Percentiles rank a stretch among this genome's conserved stretches.
phyloP scores from a whole-genome alignment of 2,797 vertebrate species.

The Momotus momota region DNA sequence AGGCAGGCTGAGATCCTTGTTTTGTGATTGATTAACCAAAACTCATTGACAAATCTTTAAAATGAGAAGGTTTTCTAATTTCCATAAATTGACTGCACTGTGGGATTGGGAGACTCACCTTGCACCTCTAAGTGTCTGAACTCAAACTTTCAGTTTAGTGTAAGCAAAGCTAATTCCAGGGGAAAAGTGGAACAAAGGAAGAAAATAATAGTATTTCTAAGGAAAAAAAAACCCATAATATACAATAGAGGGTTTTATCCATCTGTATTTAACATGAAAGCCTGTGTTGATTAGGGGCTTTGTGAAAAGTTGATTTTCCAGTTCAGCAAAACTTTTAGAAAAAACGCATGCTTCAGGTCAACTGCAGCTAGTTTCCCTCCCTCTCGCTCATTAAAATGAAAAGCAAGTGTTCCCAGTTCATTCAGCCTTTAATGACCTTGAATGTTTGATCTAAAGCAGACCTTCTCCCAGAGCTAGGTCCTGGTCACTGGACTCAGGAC shows the following conservation, averaged over 20 bases:
- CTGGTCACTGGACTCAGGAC: background rate
- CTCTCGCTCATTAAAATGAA: slow-evolving; percentile 42
- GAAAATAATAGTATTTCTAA: slow-evolving; percentile 33
- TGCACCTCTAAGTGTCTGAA: background rate
- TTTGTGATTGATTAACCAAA: background rate
- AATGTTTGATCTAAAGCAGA: slow-evolving; percentile 8
- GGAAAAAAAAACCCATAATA: background rate
- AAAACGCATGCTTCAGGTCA: slow-evolving; percentile 48
- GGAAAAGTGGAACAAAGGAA: slow-evolving; percentile 8
- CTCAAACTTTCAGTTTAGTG: background rate
- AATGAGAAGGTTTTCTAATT: background rate
- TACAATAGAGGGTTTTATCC: background rate
- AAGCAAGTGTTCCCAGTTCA: slow-evolving; percentile 37
- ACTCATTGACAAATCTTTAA: background rate
- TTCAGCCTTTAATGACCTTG: slow-evolving; percentile 23
- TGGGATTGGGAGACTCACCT: slow-evolving; percentile 4
- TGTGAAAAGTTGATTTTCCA: slow-evolving; percentile 69
- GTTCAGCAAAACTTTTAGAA: slow-evolving; percentile 58
- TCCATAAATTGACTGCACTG: background rate
- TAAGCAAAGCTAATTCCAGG: slow-evolving; percentile 14
- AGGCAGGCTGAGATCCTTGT: background rate
- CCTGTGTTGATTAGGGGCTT: slow-evolving; percentile 41
- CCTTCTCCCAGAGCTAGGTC: background rate
- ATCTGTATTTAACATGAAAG: slow-evolving; percentile 14
- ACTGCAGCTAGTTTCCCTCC: background rate